Percentiles rank a stretch among this genome's conserved stretches.
Evolutionary conservation across 2,113 vertebrate genomes (phyloP).

Genomic region (Megalops atlanticus): DNA sequence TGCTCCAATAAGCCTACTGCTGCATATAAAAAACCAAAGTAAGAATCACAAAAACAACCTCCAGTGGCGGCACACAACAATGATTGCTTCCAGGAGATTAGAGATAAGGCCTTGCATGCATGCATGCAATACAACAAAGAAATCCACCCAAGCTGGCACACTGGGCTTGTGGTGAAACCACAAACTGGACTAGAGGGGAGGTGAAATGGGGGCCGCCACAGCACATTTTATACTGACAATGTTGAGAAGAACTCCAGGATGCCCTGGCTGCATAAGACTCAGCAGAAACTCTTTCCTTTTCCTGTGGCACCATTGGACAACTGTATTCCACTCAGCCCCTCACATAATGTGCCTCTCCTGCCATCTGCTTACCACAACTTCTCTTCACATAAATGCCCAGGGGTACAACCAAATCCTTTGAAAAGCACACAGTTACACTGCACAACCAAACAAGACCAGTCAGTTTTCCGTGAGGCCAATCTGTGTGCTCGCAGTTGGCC

Average conservation of each 20-base stretch:
- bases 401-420: too few relatives aligned
- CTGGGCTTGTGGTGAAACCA: not conserved
- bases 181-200: too few relatives aligned
- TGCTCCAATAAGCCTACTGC: too few relatives aligned
- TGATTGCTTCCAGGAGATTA: not conserved
- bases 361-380: not conserved
- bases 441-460: too few relatives aligned
- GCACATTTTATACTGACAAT: not conserved
- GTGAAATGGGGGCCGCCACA: not conserved
- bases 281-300: not conserved
- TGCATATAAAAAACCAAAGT: too few relatives aligned
- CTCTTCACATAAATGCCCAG: not conserved
- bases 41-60: not conserved
- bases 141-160: not conserved
- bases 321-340: not conserved
- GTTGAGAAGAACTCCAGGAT: slow-evolving; percentile 1
- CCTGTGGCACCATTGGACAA: not conserved
- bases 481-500: too few relatives aligned
- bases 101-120: not conserved
- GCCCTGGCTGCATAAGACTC: not conserved
- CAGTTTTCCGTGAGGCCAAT: too few relatives aligned
- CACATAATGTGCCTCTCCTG: too few relatives aligned
- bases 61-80: too few relatives aligned
- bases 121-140: not conserved
- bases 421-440: too few relatives aligned